Percentiles rank a stretch among this genome's conserved stretches.
Evolutionary conservation across 1,140 invertebrate genomes (phyloP).

Genomic region (Heliconius himera): DNA sequence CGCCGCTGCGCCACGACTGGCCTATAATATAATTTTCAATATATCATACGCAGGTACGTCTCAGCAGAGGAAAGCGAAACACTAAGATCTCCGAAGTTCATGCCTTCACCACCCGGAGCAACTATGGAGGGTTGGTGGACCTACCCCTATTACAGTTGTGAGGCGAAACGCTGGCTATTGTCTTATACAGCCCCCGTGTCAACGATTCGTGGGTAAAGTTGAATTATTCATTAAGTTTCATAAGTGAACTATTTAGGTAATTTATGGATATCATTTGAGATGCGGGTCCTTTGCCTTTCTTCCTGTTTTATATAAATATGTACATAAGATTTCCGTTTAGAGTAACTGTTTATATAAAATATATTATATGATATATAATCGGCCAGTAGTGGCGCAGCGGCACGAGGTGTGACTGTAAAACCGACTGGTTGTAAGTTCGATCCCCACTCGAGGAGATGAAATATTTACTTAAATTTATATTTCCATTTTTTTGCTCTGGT

Average conservation of each 20-base stretch:
- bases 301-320: not conserved
- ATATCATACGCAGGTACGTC: conserved; percentile 60
- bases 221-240: conserved; percentile 39
- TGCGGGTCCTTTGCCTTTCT: not conserved
- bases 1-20: no score
- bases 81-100: conserved; percentile 87
- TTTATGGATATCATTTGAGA: not conserved
- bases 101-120: conserved; percentile 84
- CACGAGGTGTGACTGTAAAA: no score
- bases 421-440: no score
- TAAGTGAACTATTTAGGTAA: not conserved
- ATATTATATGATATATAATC: no score
- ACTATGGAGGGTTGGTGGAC: conserved; percentile 90
- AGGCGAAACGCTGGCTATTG: conserved; percentile 86
- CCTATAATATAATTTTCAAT: not conserved
- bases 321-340: not conserved
- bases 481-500: no score
- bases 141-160: conserved; percentile 90
- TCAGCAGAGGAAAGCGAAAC: conserved; percentile 73
- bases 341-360: no score
- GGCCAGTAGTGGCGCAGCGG: no score
- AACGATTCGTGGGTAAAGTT: conserved; percentile 81
- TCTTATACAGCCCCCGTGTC: conserved; percentile 90
- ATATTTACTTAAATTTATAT: no score
- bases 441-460: no score